Base-by-base conservation (phyloP, 2,888 invertebrate species). In the Lochmaea capreae region DNA sequence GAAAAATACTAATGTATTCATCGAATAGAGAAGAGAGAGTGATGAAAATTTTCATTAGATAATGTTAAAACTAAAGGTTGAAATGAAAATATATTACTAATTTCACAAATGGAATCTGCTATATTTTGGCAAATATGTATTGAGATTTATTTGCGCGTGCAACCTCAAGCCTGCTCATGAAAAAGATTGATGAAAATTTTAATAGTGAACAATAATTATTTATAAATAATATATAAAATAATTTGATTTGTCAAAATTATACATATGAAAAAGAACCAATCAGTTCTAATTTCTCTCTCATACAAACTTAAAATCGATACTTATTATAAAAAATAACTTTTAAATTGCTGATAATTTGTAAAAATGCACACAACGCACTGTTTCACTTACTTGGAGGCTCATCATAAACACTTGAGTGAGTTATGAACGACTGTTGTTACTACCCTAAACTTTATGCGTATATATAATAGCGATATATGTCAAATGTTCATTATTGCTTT, bases 351-450 rank as follows among this genome's bases (percentile, higher is more conserved):
- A 18, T 54, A 54, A 54, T 18, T 54, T 10, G 11, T 18, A 54
- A 5, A 54, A 54, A 54, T 54, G 18, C 18, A 54, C 18, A n/a
- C 54, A 61, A 43, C 65, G 59, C 62, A 66, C 42, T n/a, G 11
- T 69, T 73, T 70, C 80, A 84, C 84, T 85, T 84, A 85, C 85
- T 81, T 83, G 83, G 75, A 85, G 80, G 77, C 83, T 84, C 85
- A 85, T 86, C 77, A 79, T 81, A 74, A 75, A 78, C 72, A 71
- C 80, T 76, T 72, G 49, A 68, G 74, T 75, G 63, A 75, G 75
- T 71, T 76, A 78, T 80, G 81, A 82, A 82, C 84, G 83, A 86
- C 85, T 86, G 85, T 80, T 85, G 80, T 76, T 62, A 49, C 73
- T 72, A 76, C 70, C 74, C 67, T 59, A 26, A 76, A 77, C 72